Evolutionary conservation across 2,888 invertebrate genomes (phyloP).

Genomic region (Nowickia ferox): DNA sequence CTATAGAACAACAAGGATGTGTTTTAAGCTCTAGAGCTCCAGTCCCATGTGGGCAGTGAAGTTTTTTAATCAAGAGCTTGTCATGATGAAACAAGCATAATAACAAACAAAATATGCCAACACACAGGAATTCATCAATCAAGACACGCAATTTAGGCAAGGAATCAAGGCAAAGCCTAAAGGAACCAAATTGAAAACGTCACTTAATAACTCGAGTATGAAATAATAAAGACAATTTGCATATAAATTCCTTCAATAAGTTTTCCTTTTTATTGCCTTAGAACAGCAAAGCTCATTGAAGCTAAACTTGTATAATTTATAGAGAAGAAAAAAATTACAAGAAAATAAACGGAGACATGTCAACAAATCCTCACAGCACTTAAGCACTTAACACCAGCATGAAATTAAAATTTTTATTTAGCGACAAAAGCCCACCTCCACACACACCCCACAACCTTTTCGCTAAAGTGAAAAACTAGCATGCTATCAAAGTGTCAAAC

Average conservation of each 20-base stretch:
- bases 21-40: constrained; percentile 33
- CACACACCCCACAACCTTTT: not conserved
- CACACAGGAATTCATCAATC: constrained; percentile 79
- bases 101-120: constrained; percentile 53
- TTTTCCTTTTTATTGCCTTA: constrained; percentile 38
- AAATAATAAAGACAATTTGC: constrained; percentile 71
- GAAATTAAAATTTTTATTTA: constrained; percentile 47
- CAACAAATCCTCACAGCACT: constrained; percentile 66
- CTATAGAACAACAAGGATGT: constrained; percentile 56
- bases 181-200: constrained; percentile 52
- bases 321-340: constrained; percentile 30
- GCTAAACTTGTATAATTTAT: constrained; percentile 58
- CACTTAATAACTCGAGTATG: constrained; percentile 48
- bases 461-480: constrained; percentile 24
- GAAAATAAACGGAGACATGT: constrained; percentile 58
- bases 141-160: constrained; percentile 73
- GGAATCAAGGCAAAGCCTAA: constrained; percentile 17
- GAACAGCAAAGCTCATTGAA: not conserved
- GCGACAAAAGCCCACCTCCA: constrained; percentile 29
- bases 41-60: constrained; percentile 83
- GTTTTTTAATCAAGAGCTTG: constrained; percentile 83
- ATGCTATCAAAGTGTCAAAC: constrained; percentile 60
- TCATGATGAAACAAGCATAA: constrained; percentile 75
- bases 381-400: constrained; percentile 26
- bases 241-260: constrained; percentile 55